A percentile compares a stretch with the other conserved stretches of the same genome.
These are phyloP conservation scores for Anarrhichthys ocellatus DNA, from an alignment of 2,113 vertebrate genomes.

Conservation along the genomic window DNA sequence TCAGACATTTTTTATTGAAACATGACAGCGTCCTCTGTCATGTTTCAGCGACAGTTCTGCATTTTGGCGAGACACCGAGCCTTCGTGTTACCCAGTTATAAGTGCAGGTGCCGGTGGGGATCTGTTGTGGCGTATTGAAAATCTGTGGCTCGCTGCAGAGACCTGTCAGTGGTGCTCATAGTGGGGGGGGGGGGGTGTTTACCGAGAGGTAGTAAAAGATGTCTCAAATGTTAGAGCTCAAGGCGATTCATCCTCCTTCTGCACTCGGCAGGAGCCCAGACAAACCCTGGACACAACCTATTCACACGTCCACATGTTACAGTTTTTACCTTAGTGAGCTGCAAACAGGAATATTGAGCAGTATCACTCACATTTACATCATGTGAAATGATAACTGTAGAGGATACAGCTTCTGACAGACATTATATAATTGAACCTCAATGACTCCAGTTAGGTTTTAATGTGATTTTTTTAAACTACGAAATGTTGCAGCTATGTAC, in stretches of 20 bases:
- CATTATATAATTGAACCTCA: background rate
- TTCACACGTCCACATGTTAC: slow-evolving; percentile 52
- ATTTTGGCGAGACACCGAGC: background rate
- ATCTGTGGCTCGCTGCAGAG: slow-evolving; percentile 1
- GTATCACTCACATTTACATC: slow-evolving; percentile 38
- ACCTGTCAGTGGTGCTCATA: slow-evolving; percentile 24
- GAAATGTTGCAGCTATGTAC: background rate
- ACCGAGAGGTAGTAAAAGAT: slow-evolving; percentile 67
- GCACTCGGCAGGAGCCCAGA: slow-evolving; percentile 40
- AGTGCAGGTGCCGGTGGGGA: slow-evolving; percentile 12
- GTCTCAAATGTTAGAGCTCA: slow-evolving; percentile 42
- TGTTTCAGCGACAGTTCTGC: slow-evolving; percentile 20
- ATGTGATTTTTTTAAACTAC: background rate
- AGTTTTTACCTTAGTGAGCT: slow-evolving; percentile 36
- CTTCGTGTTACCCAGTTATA: background rate
- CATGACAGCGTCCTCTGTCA: slow-evolving; percentile 8
- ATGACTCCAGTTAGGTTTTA: background rate
- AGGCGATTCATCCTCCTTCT: slow-evolving; percentile 27
- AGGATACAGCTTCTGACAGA: slow-evolving; percentile 15
- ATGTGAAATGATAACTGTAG: slow-evolving; percentile 1
- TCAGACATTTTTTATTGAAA: slow-evolving; percentile 22
- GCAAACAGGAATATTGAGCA: background rate
- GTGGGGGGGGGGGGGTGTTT: slow-evolving; percentile 47
- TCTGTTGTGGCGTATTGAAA: slow-evolving; percentile 1
- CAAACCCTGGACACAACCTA: slow-evolving; percentile 38